Evolutionary conservation across 2,888 invertebrate species (phyloP).

Genomic region (Congeria kusceri): DNA sequence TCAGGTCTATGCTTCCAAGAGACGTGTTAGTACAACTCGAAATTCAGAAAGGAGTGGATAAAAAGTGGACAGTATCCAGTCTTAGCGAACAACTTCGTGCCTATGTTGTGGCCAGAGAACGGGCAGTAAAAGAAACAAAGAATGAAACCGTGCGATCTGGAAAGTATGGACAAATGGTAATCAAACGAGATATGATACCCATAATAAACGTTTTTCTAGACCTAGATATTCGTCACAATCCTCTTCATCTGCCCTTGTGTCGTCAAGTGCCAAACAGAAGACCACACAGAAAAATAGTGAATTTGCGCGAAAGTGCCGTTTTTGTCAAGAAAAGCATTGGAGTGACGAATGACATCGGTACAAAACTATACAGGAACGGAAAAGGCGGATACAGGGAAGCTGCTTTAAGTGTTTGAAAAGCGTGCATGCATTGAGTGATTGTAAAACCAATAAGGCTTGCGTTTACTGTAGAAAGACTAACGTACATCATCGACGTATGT

Average conservation of each 20-base stretch:
- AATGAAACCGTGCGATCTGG: not conserved
- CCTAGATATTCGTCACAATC: not conserved
- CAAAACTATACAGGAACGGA: slow-evolving; percentile 20
- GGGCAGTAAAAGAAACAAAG: slow-evolving; percentile 9
- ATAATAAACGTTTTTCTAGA: not conserved
- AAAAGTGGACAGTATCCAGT: slow-evolving; percentile 8
- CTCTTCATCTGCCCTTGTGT: not conserved
- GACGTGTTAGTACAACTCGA: slow-evolving; percentile 30
- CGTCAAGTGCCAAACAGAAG: not conserved
- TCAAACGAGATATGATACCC: not conserved
- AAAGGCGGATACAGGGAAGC: slow-evolving; percentile 20
- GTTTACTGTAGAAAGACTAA: slow-evolving; percentile 31
- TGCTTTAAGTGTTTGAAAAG: slow-evolving; percentile 31
- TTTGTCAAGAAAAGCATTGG: slow-evolving; percentile 11
- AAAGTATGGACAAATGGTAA: slow-evolving; percentile 1
- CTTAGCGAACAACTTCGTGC: slow-evolving; percentile 15
- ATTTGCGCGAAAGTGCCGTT: not conserved
- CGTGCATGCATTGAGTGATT: slow-evolving; percentile 20
- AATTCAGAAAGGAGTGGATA: slow-evolving; percentile 30
- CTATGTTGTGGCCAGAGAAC: slow-evolving; percentile 30
- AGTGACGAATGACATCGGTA: slow-evolving; percentile 30
- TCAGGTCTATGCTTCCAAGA: slow-evolving; percentile 26
- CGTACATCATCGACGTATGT: slow-evolving; percentile 34
- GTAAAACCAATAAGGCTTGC: slow-evolving; percentile 21
- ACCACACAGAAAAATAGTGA: not conserved